phyloP scores from a whole-genome alignment of 2,113 vertebrate species.

The Rutilus rutilus region DNA sequence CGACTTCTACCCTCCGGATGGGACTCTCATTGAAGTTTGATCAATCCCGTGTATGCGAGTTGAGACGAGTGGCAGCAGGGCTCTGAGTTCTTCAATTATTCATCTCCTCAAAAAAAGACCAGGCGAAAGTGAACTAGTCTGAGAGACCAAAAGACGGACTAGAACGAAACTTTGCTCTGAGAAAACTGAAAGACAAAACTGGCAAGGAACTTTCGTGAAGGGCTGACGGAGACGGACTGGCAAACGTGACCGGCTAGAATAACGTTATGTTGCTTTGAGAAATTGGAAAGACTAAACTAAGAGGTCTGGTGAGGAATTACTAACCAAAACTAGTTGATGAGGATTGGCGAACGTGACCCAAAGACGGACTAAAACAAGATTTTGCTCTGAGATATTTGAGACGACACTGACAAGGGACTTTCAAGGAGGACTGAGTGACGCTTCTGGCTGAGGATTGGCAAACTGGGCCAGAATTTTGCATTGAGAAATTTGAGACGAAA shows the following conservation, averaged over 20 bases:
- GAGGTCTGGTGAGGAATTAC: too few species aligned
- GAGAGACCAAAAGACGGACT: slow-evolving; percentile 56
- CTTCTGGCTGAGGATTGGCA: background rate
- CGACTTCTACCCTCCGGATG: slow-evolving; percentile 23
- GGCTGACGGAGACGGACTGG: background rate
- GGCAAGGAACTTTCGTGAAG: background rate
- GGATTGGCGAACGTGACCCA: background rate
- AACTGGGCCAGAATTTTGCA: background rate
- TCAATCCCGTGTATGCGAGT: slow-evolving; percentile 46
- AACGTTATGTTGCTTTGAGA: too few species aligned
- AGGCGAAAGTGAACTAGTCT: slow-evolving; percentile 45
- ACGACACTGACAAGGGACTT: too few species aligned
- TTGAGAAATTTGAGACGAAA: slow-evolving; percentile 1
- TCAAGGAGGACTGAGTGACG: background rate
- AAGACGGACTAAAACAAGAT: background rate
- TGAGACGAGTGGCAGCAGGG: slow-evolving; percentile 60
- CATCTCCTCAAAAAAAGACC: slow-evolving; percentile 53
- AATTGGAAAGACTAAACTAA: too few species aligned
- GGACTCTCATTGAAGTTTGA: slow-evolving; percentile 30
- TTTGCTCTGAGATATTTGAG: background rate
- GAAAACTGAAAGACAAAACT: slow-evolving; percentile 18
- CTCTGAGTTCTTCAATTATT: slow-evolving; percentile 71
- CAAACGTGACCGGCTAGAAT: too few species aligned
- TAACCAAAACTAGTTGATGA: too few species aligned
- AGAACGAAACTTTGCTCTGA: slow-evolving; percentile 19